phyloP scores from a whole-genome alignment of 1,140 invertebrate species.

The Cherax destructor region DNA sequence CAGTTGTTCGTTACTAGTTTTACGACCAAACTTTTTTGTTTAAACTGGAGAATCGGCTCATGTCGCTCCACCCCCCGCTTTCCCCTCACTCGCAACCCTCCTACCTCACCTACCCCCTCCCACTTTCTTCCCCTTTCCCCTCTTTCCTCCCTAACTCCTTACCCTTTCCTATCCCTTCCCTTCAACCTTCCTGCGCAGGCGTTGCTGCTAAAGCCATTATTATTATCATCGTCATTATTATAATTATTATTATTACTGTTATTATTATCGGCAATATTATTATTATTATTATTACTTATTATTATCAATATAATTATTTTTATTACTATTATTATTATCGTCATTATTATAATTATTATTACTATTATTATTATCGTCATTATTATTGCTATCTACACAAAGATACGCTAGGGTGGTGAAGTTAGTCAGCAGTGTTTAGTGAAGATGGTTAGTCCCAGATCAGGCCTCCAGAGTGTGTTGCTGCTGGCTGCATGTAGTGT shows the following conservation, averaged over 20 bases:
- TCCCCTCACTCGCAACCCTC: background rate
- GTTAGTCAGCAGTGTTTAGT: too few relatives aligned
- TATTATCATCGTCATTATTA: too few relatives aligned
- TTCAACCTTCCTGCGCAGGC: too few relatives aligned
- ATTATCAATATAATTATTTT: background rate
- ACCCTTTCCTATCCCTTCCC: background rate
- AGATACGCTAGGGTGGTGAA: too few relatives aligned
- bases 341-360: background rate
- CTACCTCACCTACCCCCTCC: background rate
- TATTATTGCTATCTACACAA: background rate
- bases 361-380: background rate
- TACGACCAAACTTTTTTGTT: too few relatives aligned
- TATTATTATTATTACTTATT: constrained; percentile 1
- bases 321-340: background rate
- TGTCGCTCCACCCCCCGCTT: background rate
- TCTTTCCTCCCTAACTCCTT: background rate
- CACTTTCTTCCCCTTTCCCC: background rate
- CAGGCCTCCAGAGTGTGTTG: too few relatives aligned
- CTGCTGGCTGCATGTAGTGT: too few relatives aligned
- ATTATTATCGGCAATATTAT: background rate
- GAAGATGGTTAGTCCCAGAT: too few relatives aligned
- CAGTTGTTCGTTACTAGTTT: too few relatives aligned
- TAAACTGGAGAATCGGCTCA: too few relatives aligned
- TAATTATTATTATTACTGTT: too few relatives aligned
- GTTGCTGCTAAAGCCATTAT: too few relatives aligned